Evolutionary conservation across 2,888 invertebrate species (phyloP).

Genomic region (Agonopterix heracliana): DNA sequence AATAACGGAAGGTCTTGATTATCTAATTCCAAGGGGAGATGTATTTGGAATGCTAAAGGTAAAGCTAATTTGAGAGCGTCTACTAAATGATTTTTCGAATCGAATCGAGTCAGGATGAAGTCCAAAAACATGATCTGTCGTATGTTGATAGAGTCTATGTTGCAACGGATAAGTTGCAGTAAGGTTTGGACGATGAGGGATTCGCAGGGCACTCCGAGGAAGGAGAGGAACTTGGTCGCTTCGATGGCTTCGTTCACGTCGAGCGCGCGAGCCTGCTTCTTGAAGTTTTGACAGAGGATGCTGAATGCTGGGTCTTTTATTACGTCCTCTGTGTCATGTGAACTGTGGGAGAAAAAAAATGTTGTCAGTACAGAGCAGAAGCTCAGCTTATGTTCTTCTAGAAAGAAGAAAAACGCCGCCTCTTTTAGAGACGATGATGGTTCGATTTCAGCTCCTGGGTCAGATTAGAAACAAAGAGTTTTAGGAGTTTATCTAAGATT

Average conservation of each 20-base stretch:
- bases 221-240: conserved; percentile 75
- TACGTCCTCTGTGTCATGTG: conserved; percentile 48
- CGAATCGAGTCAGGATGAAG: conserved; percentile 71
- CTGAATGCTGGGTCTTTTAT: conserved; percentile 74
- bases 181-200: conserved; percentile 78
- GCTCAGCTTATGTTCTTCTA: no score
- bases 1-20: conserved; percentile 66
- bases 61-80: conserved; percentile 80
- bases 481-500: no score
- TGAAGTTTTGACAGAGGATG: conserved; percentile 74
- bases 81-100: conserved; percentile 71
- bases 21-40: conserved; percentile 76
- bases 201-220: conserved; percentile 74
- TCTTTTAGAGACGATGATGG: no score
- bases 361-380: no score
- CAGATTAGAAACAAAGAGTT: no score
- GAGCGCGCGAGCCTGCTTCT: conserved; percentile 69
- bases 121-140: conserved; percentile 79
- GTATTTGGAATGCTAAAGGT: conserved; percentile 80
- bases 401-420: background rate
- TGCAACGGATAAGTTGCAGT: conserved; percentile 77
- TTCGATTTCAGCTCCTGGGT: no score
- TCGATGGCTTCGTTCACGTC: conserved; percentile 74
- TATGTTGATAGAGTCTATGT: conserved; percentile 77
- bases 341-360: background rate